Conservation (phyloP, 2,888 invertebrate genomes). For the Stegophylla sp. region DNA sequence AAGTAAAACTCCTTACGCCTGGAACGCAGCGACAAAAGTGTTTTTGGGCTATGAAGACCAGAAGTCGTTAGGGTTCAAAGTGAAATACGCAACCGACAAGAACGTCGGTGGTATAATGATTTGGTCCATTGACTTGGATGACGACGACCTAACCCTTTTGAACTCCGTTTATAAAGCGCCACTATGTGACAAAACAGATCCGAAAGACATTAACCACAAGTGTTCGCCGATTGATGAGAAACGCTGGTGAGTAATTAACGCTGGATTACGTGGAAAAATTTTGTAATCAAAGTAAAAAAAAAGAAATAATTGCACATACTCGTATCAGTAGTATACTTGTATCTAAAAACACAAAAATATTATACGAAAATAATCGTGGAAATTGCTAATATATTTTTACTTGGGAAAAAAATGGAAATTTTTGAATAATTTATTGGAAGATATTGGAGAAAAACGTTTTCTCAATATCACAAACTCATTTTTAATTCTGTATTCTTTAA, state of each 20-base stretch:
- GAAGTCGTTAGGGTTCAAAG: slow-evolving; percentile 55
- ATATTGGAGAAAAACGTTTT: too few relatives aligned
- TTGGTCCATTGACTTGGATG: slow-evolving; percentile 60
- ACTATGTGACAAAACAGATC: slow-evolving; percentile 55
- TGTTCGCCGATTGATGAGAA: slow-evolving; percentile 61
- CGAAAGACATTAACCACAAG: slow-evolving; percentile 58
- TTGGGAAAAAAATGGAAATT: too few relatives aligned
- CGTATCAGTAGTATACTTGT: too few relatives aligned
- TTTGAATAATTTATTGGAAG: too few relatives aligned
- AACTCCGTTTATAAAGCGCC: slow-evolving; percentile 52
- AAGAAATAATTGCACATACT: too few relatives aligned
- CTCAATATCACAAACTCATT: too few relatives aligned
- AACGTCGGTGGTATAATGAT: slow-evolving; percentile 61
- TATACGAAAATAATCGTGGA: too few relatives aligned
- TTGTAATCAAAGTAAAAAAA: too few relatives aligned
- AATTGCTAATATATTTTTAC: too few relatives aligned
- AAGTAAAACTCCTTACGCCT: slow-evolving; percentile 59
- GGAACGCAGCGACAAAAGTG: slow-evolving; percentile 54
- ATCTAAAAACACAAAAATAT: too few relatives aligned
- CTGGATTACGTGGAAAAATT: too few relatives aligned
- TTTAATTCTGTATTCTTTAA: too few relatives aligned
- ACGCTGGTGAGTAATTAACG: slow-evolving; percentile 58
- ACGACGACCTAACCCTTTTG: slow-evolving; percentile 57
- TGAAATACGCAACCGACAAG: slow-evolving; percentile 60
- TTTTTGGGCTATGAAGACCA: slow-evolving; percentile 60